Percentiles rank a stretch among this genome's conserved stretches.
Evolutionary conservation across 2,888 invertebrate genomes (phyloP).

Genomic region (Anoplius nigerrimus): DNA sequence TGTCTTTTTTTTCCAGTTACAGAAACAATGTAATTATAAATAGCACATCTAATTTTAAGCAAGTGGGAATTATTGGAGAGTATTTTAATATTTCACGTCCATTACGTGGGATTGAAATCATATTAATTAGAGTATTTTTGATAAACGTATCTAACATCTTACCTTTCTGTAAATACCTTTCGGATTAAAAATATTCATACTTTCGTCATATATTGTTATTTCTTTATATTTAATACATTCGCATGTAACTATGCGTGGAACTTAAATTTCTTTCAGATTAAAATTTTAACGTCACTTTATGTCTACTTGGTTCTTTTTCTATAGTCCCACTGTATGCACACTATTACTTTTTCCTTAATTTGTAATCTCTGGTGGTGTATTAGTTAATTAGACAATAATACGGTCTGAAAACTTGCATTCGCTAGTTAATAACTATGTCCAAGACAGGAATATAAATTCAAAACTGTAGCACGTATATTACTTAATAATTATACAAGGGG

Average conservation of each 20-base stretch:
- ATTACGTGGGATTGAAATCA: no score
- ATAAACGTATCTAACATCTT: background rate
- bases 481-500: conserved; percentile 61
- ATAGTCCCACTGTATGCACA: background rate
- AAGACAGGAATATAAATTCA: conserved; percentile 56
- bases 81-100: no score
- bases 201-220: no score
- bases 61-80: no score
- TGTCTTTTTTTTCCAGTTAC: no score
- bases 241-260: background rate
- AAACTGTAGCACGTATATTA: conserved; percentile 60
- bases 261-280: background rate
- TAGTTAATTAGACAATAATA: conserved; percentile 32
- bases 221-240: no score
- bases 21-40: no score
- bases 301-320: conserved; percentile 7
- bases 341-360: conserved; percentile 12
- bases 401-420: conserved; percentile 19
- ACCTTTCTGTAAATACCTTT: no score
- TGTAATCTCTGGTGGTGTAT: conserved; percentile 38
- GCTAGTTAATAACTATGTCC: conserved; percentile 25
- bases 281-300: conserved; percentile 8
- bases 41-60: no score
- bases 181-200: no score
- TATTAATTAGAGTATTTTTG: background rate